Percentiles rank a stretch among this genome's conserved stretches.
phyloP scores from a whole-genome alignment of 53 echinoderm and acorn worm species.

The Patiria pectinifera region DNA sequence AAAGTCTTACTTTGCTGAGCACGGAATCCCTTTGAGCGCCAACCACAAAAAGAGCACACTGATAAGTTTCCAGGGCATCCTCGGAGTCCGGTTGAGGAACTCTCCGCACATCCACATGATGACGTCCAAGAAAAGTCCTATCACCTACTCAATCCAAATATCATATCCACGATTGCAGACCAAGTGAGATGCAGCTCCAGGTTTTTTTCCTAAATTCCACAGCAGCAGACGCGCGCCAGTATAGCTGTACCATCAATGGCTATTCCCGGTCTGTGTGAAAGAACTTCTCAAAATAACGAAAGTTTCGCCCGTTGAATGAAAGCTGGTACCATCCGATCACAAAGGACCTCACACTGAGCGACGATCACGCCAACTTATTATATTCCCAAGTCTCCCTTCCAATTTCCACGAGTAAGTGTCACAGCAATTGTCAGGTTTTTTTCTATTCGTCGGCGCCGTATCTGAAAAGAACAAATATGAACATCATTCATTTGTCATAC shows the following conservation, averaged over 20 bases:
- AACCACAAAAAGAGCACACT: slow-evolving; percentile 26
- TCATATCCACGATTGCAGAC: neutral
- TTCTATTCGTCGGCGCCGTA: neutral
- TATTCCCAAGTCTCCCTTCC: too few species aligned
- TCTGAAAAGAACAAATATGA: neutral
- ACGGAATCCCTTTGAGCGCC: slow-evolving; percentile 28
- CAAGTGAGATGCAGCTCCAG: neutral
- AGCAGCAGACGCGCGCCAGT: neutral
- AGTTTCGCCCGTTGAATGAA: neutral
- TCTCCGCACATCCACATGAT: neutral
- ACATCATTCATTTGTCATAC: neutral
- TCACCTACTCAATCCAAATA: slow-evolving; percentile 36
- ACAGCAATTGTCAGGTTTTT: neutral
- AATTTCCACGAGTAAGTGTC: too few species aligned
- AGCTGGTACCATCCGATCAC: neutral
- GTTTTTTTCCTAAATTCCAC: neutral
- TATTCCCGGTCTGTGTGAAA: neutral
- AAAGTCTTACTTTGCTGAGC: slow-evolving; percentile 46
- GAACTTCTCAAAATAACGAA: neutral
- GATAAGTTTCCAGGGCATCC: slow-evolving; percentile 33
- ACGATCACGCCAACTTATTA: too few species aligned
- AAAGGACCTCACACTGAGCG: neutral
- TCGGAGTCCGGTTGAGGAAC: neutral
- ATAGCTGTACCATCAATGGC: neutral
- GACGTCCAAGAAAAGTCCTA: neutral